Percentiles rank a stretch among this genome's conserved stretches.
Evolutionary conservation across 2,888 invertebrate species (phyloP).

Genomic region (Nycteola revayana): DNA sequence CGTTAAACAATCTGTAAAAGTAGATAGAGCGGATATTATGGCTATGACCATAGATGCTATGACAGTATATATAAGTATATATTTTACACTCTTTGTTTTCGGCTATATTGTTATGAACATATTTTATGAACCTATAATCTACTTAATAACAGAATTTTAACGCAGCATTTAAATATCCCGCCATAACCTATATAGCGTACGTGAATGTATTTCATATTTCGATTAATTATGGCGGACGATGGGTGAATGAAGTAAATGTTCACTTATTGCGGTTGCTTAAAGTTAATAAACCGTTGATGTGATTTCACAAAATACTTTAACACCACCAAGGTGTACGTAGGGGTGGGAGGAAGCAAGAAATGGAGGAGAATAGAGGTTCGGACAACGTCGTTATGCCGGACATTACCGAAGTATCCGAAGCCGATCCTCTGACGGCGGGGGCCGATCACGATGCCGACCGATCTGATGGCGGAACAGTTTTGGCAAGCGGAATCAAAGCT

Average conservation of each 20-base stretch:
- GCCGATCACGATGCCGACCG: conserved; percentile 82
- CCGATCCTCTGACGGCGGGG: conserved; percentile 83
- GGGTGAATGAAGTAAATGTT: conserved; percentile 41
- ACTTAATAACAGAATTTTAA: too few relatives aligned
- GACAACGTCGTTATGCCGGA: conserved; percentile 87
- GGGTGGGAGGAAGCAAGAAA: conserved; percentile 57
- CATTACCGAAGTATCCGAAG: conserved; percentile 84
- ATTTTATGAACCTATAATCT: too few relatives aligned
- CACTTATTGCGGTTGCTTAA: conserved; percentile 26
- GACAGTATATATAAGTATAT: too few relatives aligned
- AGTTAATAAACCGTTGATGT: conserved; percentile 34
- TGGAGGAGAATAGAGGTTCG: conserved; percentile 78
- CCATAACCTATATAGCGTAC: conserved; percentile 44
- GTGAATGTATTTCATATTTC: conserved; percentile 48
- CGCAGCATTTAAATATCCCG: conserved; percentile 60
- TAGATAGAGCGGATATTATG: too few relatives aligned
- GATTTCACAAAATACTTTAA: conserved; percentile 39
- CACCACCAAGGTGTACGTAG: conserved; percentile 43
- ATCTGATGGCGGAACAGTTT: conserved; percentile 69
- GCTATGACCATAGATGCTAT: too few relatives aligned
- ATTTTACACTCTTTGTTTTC: too few relatives aligned
- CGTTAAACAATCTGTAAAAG: too few relatives aligned
- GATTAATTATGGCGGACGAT: conserved; percentile 60
- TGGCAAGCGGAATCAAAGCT: conserved; percentile 54
- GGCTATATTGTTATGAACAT: too few relatives aligned